Conservation (phyloP, 1,140 invertebrate genomes). For the Diachasmimorpha longicaudata region DNA sequence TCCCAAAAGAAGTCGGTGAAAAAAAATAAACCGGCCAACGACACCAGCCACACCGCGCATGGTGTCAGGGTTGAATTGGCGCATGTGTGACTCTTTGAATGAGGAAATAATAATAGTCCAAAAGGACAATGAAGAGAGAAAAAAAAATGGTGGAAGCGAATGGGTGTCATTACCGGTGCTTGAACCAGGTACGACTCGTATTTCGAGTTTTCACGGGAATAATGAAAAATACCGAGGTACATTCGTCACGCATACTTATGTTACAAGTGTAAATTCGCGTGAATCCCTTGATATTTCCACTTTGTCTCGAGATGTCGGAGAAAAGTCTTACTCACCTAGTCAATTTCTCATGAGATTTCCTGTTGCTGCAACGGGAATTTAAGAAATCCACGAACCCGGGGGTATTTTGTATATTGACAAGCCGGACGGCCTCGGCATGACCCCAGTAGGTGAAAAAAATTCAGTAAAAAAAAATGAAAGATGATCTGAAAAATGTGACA, state of each 20-base stretch:
- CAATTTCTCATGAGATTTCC: neutral
- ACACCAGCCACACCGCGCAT: neutral
- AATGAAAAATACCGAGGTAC: neutral
- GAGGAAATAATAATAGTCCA: neutral
- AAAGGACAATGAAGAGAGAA: neutral
- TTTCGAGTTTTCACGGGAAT: neutral
- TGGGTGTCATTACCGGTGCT: neutral
- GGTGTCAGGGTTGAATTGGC: slow-evolving; percentile 3
- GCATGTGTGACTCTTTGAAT: neutral
- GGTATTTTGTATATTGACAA: neutral
- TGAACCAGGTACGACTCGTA: neutral
- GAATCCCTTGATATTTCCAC: neutral
- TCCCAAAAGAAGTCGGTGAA: neutral
- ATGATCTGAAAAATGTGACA: neutral
- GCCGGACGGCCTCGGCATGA: neutral
- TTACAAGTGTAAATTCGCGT: neutral
- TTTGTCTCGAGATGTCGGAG: neutral
- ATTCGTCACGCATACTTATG: neutral
- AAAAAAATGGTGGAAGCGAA: neutral
- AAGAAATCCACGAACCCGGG: neutral
- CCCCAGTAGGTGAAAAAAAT: neutral
- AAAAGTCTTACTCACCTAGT: neutral
- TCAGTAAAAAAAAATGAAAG: neutral
- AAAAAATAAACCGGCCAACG: slow-evolving; percentile 13
- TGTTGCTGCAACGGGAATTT: neutral